Evolutionary conservation across 2,888 invertebrate species (phyloP).

Genomic region (Drosophila algonquin): DNA sequence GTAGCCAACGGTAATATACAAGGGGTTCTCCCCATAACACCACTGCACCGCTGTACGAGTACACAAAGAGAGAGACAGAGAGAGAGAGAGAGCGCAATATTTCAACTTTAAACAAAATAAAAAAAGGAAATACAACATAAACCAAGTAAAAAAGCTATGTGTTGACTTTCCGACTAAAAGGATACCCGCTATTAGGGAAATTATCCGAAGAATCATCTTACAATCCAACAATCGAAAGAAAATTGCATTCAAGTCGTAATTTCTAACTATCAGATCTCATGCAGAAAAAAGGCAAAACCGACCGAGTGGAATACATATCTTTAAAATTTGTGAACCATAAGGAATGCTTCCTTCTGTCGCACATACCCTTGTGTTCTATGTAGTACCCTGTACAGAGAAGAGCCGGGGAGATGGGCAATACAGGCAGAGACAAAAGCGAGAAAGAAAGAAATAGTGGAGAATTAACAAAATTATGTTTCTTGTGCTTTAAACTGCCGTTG

Average conservation of each 20-base stretch:
- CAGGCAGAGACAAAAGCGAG: neutral
- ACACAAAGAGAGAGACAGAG: neutral
- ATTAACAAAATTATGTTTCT: neutral
- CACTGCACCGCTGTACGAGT: too few relatives aligned
- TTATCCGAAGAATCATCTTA: neutral
- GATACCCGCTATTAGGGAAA: slow-evolving; percentile 1
- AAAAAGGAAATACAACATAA: slow-evolving; percentile 33
- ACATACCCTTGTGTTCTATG: neutral
- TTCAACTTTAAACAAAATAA: slow-evolving; percentile 57
- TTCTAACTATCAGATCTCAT: neutral
- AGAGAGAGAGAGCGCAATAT: slow-evolving; percentile 65
- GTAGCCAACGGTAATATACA: slow-evolving; percentile 61
- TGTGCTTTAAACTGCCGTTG: neutral
- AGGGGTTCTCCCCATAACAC: neutral
- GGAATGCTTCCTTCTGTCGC: too few relatives aligned
- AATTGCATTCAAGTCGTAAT: neutral
- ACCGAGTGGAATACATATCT: neutral
- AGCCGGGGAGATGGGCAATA: neutral
- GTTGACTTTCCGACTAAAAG: neutral
- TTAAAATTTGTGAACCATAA: too few relatives aligned
- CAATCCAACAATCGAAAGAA: neutral
- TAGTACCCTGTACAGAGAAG: neutral
- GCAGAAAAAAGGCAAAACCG: too few relatives aligned
- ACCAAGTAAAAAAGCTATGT: slow-evolving; percentile 4
- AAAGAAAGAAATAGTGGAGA: neutral